Evolutionary conservation across 2,113 vertebrate species (phyloP), one percentile per base, ranked within the genome.

Genomic region (Glaucomys volans): DNA sequence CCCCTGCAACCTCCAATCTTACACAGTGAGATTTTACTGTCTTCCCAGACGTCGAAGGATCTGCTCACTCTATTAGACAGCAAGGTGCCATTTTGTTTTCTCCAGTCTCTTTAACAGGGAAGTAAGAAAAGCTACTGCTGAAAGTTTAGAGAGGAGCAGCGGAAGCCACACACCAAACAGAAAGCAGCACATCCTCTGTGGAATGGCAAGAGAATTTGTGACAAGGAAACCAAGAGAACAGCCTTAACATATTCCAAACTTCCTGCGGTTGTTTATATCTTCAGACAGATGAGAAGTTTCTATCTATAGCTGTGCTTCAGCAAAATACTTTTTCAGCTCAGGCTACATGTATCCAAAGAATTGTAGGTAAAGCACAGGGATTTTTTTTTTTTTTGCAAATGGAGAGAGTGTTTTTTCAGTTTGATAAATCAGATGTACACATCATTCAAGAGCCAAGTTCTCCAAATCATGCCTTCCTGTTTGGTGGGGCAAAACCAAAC

Each of bases 211-310:
- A 93, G 86, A 80, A 89, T 84, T 81, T 96, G 92, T 96, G 94
- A 95, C 16, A 37, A 96, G 85, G 92, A 98, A 97, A 95, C 75
- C 96, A 94, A 54, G 64, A 96, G 97, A 97, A 90, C 64, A 97
- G 90, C 93, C 97, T 97, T 97, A 97, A 95, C 89, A 35, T 93
- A 92, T 97, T 98, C 98, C 97, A 98, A 98, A 98, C 98, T 98
- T 98, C 98, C 98, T 98, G 97, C 32, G 6, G 94, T 98, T 98
- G 98, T 98, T 98, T 98, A 98, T 98, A 96, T 80, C 93, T 97
- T 97, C 97, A 98, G 88, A 85, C 94, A 97, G 98, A 97, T 80
- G 8, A 97, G 98, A 97, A 95, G 22, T 74, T 96, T 98, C 97
- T 97, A 95, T 90, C 97, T 97, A 80, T 83, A 85, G 82, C 95